Conservation (phyloP, 2,797 vertebrate genomes). For the Squalus acanthias region DNA sequence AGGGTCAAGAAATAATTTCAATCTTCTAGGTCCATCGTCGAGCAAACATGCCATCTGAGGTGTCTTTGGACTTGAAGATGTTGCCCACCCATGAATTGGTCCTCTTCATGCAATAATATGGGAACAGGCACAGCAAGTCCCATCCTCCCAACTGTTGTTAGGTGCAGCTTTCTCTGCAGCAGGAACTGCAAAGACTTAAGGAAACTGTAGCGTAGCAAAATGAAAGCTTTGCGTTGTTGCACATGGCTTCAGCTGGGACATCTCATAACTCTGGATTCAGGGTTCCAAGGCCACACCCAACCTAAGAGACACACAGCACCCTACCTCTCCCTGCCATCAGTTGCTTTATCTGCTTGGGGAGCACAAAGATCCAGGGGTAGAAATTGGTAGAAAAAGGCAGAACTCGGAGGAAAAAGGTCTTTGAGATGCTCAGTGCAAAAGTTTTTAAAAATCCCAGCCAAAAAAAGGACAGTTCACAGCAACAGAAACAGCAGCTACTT, state of each 20-base stretch:
- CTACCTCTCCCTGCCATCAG: neutral
- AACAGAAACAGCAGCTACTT: neutral
- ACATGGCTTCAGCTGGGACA: neutral
- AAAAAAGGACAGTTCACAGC: neutral
- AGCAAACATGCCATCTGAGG: neutral
- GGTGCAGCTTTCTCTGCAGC: neutral
- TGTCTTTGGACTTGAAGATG: neutral
- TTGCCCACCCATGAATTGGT: neutral
- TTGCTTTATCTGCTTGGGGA: neutral
- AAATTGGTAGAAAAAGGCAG: neutral
- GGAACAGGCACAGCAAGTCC: neutral
- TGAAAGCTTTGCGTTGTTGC: neutral
- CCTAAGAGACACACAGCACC: neutral
- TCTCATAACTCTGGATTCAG: neutral
- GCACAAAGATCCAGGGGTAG: neutral
- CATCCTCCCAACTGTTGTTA: neutral
- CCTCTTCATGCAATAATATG: neutral
- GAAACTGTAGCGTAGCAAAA: neutral
- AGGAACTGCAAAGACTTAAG: neutral
- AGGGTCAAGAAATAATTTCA: neutral
- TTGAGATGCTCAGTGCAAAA: neutral
- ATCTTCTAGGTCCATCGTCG: neutral
- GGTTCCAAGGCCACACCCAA: neutral
- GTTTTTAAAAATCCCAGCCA: neutral
- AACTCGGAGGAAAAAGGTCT: neutral